A percentile compares a stretch with the other conserved stretches of the same genome.
Conservation (phyloP, 2,888 invertebrate genomes). For the Plagodis dolabraria region DNA sequence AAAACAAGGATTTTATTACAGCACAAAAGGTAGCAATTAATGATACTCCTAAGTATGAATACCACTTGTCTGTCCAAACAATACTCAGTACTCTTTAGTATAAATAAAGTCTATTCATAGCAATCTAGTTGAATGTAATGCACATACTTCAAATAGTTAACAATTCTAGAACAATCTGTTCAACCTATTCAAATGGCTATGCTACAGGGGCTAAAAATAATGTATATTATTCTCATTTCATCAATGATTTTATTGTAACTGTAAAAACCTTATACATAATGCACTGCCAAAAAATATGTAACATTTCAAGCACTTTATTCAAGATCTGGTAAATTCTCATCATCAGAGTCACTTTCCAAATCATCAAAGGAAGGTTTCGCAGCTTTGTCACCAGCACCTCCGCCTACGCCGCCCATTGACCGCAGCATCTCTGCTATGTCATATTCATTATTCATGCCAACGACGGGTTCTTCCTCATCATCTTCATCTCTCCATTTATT, state of each 20-base stretch:
- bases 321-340: conserved; percentile 91
- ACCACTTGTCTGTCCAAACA: too few species aligned
- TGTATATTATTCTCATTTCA: conserved; percentile 26
- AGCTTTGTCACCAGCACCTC: conserved; percentile 71
- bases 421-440: conserved; percentile 90
- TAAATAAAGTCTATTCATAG: too few species aligned
- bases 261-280: conserved; percentile 81
- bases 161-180: conserved; percentile 1
- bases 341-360: conserved; percentile 91
- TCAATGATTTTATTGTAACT: conserved; percentile 74
- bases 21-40: too few species aligned
- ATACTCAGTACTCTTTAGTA: too few species aligned
- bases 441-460: conserved; percentile 60
- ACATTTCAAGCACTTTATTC: conserved; percentile 78
- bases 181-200: neutral
- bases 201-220: conserved; percentile 9
- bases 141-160: neutral
- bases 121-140: too few species aligned
- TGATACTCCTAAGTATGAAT: too few species aligned
- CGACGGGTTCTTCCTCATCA: conserved; percentile 89
- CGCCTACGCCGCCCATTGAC: conserved; percentile 86
- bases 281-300: conserved; percentile 68
- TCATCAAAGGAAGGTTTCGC: conserved; percentile 91
- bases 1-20: too few species aligned
- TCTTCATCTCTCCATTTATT: conserved; percentile 99